A percentile compares a stretch with the other conserved stretches of the same genome.
These are phyloP conservation scores for Hoplodrina ambigua DNA, from an alignment of 2,888 invertebrate species.

Conservation along the genomic window DNA sequence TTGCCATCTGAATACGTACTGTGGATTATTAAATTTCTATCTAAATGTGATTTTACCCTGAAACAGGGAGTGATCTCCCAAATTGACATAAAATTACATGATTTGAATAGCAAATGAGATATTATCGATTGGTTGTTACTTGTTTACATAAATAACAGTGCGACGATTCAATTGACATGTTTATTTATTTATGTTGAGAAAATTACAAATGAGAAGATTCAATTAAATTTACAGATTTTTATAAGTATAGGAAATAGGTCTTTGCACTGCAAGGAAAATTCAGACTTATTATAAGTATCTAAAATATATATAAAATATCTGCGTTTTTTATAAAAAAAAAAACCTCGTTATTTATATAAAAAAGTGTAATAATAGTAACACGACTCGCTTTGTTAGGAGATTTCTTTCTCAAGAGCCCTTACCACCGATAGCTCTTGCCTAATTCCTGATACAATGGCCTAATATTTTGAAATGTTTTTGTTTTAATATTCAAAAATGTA, in stretches of 20 bases:
- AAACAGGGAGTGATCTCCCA: constrained; percentile 56
- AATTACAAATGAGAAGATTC: constrained; percentile 37
- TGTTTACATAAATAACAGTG: constrained; percentile 47
- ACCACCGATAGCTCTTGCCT: not conserved
- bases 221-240: constrained; percentile 24
- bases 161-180: constrained; percentile 25
- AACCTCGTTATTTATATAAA: no score
- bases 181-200: constrained; percentile 44
- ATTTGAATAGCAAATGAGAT: constrained; percentile 60
- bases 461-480: no score
- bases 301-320: no score
- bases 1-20: constrained; percentile 16
- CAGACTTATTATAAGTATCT: no score
- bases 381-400: no score
- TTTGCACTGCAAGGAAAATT: not conserved
- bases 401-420: not conserved
- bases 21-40: constrained; percentile 45
- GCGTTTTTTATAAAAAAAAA: no score
- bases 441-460: not conserved
- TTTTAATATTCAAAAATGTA: no score
- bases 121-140: constrained; percentile 52
- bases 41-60: constrained; percentile 49
- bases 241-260: not conserved
- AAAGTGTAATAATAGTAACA: no score
- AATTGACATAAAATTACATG: constrained; percentile 59